phyloP scores from a whole-genome alignment of 2,888 invertebrate species.

The Macaria notata region DNA sequence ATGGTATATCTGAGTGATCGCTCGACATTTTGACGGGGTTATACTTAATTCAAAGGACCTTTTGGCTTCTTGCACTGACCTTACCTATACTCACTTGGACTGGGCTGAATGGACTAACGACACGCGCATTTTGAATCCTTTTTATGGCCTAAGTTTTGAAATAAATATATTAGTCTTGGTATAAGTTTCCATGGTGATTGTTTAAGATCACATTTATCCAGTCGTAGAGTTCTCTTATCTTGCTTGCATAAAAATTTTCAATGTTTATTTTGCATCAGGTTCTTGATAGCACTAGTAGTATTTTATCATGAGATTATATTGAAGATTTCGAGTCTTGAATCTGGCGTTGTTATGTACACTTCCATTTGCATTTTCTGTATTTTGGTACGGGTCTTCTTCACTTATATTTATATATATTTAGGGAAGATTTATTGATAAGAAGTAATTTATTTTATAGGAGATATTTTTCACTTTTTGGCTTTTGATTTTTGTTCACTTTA shows the following conservation, averaged over 20 bases:
- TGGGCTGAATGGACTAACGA: slow-evolving; percentile 73
- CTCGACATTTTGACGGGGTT: not conserved
- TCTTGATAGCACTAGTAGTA: too few relatives aligned
- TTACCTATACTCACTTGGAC: slow-evolving; percentile 68
- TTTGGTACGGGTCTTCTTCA: slow-evolving; percentile 1
- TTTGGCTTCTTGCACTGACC: slow-evolving; percentile 55
- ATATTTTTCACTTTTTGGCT: slow-evolving; percentile 8
- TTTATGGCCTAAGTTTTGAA: slow-evolving; percentile 16
- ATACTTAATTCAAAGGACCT: slow-evolving; percentile 57
- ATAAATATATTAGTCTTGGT: slow-evolving; percentile 17
- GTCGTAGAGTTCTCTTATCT: slow-evolving; percentile 3
- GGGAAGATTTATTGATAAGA: not conserved
- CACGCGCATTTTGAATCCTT: slow-evolving; percentile 40
- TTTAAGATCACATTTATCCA: too few relatives aligned
- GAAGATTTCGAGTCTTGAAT: too few relatives aligned
- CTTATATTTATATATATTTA: not conserved
- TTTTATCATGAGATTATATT: too few relatives aligned
- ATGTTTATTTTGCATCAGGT: too few relatives aligned
- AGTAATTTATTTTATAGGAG: not conserved
- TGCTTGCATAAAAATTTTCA: not conserved
- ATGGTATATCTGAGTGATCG: too few relatives aligned
- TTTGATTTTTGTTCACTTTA: slow-evolving; percentile 14
- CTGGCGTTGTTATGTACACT: not conserved
- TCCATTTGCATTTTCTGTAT: not conserved
- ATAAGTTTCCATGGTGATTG: not conserved